Conservation (phyloP, 53 echinoderm and acorn worm genomes). For the Holothuria leucospilota region DNA sequence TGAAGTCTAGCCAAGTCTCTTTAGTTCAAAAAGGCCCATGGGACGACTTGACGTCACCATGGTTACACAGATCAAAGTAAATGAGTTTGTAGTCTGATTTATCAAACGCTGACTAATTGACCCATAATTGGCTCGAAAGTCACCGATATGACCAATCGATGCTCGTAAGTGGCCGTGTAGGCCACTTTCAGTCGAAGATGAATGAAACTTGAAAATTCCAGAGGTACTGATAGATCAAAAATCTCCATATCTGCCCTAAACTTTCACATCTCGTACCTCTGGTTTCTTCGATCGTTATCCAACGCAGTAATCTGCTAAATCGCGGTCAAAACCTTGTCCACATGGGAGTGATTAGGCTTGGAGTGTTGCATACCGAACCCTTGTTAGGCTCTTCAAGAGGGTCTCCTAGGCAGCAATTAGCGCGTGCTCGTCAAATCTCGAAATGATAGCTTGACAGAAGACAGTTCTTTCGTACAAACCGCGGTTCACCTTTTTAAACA, state of each 20-base stretch:
- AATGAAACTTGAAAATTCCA: too few species aligned
- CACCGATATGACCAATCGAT: too few species aligned
- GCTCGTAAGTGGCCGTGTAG: too few species aligned
- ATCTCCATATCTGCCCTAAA: not conserved
- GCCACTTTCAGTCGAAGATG: too few species aligned
- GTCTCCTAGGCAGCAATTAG: constrained; percentile 46
- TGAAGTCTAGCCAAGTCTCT: too few species aligned
- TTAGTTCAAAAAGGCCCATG: too few species aligned
- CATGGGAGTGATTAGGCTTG: constrained; percentile 44
- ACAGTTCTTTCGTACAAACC: constrained; percentile 27
- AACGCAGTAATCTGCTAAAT: constrained; percentile 21
- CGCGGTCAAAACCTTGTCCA: constrained; percentile 45
- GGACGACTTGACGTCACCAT: too few species aligned
- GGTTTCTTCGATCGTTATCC: constrained; percentile 28
- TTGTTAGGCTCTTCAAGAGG: constrained; percentile 30
- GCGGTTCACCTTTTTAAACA: constrained; percentile 46
- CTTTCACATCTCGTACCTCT: constrained; percentile 4
- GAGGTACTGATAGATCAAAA: too few species aligned
- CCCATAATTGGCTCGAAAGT: too few species aligned
- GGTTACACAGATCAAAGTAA: too few species aligned
- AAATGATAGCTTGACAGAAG: constrained; percentile 35
- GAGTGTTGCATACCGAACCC: constrained; percentile 19
- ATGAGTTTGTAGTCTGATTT: too few species aligned
- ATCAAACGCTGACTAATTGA: too few species aligned
- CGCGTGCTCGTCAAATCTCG: constrained; percentile 17